Evolutionary conservation across 2,888 invertebrate genomes (phyloP).

Genomic region (Lasioglossum vierecki): DNA sequence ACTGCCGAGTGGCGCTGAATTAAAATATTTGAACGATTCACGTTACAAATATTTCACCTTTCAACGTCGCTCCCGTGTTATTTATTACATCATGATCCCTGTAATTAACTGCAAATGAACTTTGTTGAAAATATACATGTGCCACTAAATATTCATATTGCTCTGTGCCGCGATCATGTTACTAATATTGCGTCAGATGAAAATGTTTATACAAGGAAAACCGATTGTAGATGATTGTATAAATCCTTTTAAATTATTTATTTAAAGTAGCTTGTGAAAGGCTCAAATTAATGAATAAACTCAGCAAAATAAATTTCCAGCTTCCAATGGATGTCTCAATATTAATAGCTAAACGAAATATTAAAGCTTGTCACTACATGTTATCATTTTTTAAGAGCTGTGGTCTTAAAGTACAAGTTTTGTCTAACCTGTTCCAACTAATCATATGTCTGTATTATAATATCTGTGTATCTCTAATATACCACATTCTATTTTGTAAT

Average conservation of each 20-base stretch:
- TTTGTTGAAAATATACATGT: not conserved
- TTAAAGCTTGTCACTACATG: too few relatives aligned
- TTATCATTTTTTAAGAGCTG: too few relatives aligned
- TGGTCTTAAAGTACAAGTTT: too few relatives aligned
- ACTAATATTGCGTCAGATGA: not conserved
- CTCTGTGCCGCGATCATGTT: not conserved
- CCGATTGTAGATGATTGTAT: not conserved
- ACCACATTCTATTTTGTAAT: too few relatives aligned
- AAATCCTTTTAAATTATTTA: not conserved
- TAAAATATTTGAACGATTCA: not conserved
- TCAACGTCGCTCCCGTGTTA: not conserved
- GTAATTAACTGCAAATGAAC: not conserved
- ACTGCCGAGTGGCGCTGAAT: not conserved
- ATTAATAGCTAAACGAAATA: too few relatives aligned
- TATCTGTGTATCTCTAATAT: too few relatives aligned
- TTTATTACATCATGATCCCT: not conserved
- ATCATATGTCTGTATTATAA: too few relatives aligned
- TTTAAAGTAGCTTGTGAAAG: too few relatives aligned
- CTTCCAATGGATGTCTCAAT: too few relatives aligned
- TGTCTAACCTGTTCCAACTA: too few relatives aligned
- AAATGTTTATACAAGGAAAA: not conserved
- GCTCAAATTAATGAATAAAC: too few relatives aligned
- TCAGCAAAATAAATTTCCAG: too few relatives aligned
- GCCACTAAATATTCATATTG: not conserved
- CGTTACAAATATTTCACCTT: not conserved